Conservation (phyloP, 2,113 vertebrate species). For the Conger conger region DNA sequence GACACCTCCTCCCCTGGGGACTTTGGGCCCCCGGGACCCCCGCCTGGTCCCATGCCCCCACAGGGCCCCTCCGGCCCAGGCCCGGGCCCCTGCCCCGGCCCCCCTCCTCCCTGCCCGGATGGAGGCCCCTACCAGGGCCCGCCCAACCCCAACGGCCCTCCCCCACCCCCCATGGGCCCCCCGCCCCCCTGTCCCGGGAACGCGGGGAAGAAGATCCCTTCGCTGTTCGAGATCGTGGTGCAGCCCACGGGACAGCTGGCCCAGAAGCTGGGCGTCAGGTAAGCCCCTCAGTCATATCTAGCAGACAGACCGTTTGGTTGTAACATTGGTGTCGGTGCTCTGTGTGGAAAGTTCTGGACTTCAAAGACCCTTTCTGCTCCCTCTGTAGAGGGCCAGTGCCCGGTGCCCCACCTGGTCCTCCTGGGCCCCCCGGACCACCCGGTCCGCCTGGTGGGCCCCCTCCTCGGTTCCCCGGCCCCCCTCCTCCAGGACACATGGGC, state of each 20-base stretch:
- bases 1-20: slow-evolving; percentile 61
- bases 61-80: slow-evolving; percentile 52
- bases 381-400: slow-evolving; percentile 62
- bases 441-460: slow-evolving; percentile 60
- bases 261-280: slow-evolving; percentile 90
- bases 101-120: slow-evolving; percentile 61
- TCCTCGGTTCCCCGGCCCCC: slow-evolving; percentile 75
- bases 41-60: slow-evolving; percentile 50
- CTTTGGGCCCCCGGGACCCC: slow-evolving; percentile 53
- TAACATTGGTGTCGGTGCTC: background rate
- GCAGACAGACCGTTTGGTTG: background rate
- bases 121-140: slow-evolving; percentile 68
- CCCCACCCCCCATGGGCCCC: slow-evolving; percentile 66
- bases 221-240: slow-evolving; percentile 91
- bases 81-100: slow-evolving; percentile 52
- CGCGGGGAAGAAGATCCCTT: slow-evolving; percentile 85
- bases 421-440: slow-evolving; percentile 58
- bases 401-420: slow-evolving; percentile 49
- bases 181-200: slow-evolving; percentile 71
- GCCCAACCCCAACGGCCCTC: slow-evolving; percentile 64
- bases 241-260: slow-evolving; percentile 90
- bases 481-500: slow-evolving; percentile 64
- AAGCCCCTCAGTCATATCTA: slow-evolving; percentile 15
- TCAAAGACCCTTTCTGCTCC: background rate
- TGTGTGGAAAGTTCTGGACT: background rate